phyloP scores from a whole-genome alignment of 2,113 vertebrate genomes.

The Lagopus leucura region DNA sequence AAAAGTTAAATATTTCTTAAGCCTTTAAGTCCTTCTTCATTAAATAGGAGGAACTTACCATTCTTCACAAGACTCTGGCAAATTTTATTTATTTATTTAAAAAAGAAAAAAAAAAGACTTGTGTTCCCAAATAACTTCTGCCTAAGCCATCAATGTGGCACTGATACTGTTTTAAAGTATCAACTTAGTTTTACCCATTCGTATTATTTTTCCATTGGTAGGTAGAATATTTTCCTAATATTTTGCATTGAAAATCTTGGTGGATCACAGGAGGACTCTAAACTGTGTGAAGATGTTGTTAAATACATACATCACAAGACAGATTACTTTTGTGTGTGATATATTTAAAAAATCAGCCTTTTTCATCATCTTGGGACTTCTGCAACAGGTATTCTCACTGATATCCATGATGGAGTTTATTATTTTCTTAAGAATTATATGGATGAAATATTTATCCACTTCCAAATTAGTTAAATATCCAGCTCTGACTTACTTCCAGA shows the following conservation, averaged over 20 bases:
- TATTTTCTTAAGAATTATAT: neutral
- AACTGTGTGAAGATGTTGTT: neutral
- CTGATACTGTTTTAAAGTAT: neutral
- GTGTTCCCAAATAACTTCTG: neutral
- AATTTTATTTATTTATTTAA: neutral
- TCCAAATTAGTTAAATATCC: neutral
- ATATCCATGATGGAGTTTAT: neutral
- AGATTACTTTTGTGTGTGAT: accelerated
- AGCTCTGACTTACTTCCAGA: neutral
- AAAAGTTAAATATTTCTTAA: neutral
- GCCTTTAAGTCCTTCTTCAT: neutral
- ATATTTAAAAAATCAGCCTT: neutral
- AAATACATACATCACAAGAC: neutral
- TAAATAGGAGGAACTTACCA: neutral
- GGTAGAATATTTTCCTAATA: neutral
- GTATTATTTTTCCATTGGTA: neutral
- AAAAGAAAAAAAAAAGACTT: neutral
- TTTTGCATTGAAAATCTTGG: neutral
- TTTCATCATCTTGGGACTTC: neutral
- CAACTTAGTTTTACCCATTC: neutral
- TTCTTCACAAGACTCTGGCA: neutral
- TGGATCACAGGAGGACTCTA: neutral
- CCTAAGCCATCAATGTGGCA: neutral
- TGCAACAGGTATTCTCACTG: neutral
- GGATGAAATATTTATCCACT: neutral